Base-by-base conservation (phyloP, 2,113 vertebrate species). In the Maccullochella peelii region DNA sequence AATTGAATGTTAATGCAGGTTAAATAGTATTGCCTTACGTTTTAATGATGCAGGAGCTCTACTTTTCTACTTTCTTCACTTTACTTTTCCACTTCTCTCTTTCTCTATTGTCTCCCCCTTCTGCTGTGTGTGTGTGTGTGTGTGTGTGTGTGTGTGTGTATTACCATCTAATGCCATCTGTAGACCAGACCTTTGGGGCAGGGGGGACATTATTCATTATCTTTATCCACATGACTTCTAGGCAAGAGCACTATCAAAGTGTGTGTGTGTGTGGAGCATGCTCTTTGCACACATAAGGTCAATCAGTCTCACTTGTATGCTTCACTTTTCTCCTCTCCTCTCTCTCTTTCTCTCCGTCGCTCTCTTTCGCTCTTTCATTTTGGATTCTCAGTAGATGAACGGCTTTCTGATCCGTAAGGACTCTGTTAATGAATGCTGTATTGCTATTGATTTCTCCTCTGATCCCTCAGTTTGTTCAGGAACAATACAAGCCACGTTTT, bases 361-460 rank as follows among this genome's bases (percentile, higher is more conserved):
- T 70, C 36, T 71, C 50, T 12, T 54, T 70, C 75, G 8, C 55
- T 75, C 44, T 63, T 82, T 79, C 80, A 54, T 80, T 58, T 75
- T 59, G 76, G 58, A 79, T 58, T 85, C 73, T 81, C 47, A 40
- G 85, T 49, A 58, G 88, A 85, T 86, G 84, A 85, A 61, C 62
- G 18, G 65, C 82, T 80, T 74, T 77, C 81, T 83, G 77, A 91
- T 88, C 86, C 30, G 57, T 86, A 74, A 90, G 85, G 79, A 86
- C 87, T 93, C 83, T 74, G 73, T 87, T 92, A 91, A 91, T 90
- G 80, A 91, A 88, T 76, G 78, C 70, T 88, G 44, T 88, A 91
- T 90, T 85, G 73, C 84, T 84, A 93, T 93, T 69, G 93, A 93
- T 93, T 90, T 69, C 66, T 80, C 79, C 78, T 77, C 74, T 90